phyloP scores from a whole-genome alignment of 2,113 vertebrate species.

The Trichechus manatus region DNA sequence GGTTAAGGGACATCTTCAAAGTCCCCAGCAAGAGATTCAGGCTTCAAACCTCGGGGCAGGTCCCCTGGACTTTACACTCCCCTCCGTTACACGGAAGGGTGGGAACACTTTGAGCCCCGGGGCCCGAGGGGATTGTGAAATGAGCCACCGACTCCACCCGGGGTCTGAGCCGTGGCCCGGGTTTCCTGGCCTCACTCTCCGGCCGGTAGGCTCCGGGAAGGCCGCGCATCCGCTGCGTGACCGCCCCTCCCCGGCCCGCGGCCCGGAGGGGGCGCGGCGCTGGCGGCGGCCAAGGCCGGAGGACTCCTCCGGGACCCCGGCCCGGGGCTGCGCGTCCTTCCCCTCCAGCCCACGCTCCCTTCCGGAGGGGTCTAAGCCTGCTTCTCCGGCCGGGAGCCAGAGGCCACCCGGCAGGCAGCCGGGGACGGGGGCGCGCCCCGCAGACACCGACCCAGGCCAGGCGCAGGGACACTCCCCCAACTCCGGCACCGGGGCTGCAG shows the following conservation, averaged over 20 bases:
- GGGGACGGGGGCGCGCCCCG: neutral
- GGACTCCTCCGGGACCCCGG: neutral
- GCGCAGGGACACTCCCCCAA: neutral
- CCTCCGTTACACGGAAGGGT: neutral
- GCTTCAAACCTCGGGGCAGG: neutral
- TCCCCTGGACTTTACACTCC: neutral
- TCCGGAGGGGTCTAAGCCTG: neutral
- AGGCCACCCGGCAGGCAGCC: neutral
- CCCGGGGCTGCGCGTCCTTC: constrained; percentile 13
- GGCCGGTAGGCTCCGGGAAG: neutral
- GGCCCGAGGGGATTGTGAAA: neutral
- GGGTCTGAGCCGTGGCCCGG: neutral
- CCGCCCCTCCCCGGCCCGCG: neutral
- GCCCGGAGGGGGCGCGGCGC: constrained; percentile 30
- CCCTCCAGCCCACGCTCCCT: constrained; percentile 50
- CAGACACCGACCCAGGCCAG: neutral
- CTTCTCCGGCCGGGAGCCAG: neutral
- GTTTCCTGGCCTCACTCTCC: neutral
- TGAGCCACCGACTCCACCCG: neutral
- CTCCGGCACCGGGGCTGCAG: neutral
- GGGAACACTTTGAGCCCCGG: neutral
- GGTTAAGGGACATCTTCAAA: neutral
- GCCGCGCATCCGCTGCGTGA: neutral
- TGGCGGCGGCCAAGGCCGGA: neutral
- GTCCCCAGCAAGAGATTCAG: neutral